A percentile compares a stretch with the other conserved stretches of the same genome.
These are phyloP conservation scores for Punctoribates punctum DNA, from an alignment of 2,888 invertebrate genomes.

Conservation along the genomic window DNA sequence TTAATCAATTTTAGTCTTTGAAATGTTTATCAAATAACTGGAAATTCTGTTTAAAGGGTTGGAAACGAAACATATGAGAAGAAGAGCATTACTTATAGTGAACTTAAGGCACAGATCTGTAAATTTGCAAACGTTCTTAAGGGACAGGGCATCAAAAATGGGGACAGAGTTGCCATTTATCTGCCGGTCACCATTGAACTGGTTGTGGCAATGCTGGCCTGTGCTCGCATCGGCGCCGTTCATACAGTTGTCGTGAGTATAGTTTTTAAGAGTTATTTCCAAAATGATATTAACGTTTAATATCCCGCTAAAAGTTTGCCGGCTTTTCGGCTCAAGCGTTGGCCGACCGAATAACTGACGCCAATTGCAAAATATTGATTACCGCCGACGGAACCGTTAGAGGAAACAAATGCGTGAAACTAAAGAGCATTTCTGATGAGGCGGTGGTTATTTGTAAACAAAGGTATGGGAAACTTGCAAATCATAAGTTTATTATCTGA, in stretches of 20 bases:
- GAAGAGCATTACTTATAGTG: conserved; percentile 79
- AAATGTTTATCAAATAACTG: background rate
- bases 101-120: conserved; percentile 80
- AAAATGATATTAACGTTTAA: background rate
- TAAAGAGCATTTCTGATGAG: conserved; percentile 85
- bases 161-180: conserved; percentile 91
- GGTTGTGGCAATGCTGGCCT: conserved; percentile 88
- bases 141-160: conserved; percentile 65
- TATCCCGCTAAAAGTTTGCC: conserved; percentile 73
- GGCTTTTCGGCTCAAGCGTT: conserved; percentile 93
- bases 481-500: background rate
- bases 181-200: conserved; percentile 98
- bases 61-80: conserved; percentile 94
- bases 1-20: conserved; percentile 50
- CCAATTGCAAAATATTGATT: conserved; percentile 72
- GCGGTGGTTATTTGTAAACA: conserved; percentile 53
- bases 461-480: conserved; percentile 41
- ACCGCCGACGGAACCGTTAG: conserved; percentile 82
- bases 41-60: conserved; percentile 68
- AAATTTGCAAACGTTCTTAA: conserved; percentile 86
- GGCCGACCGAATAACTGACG: conserved; percentile 85
- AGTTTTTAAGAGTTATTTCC: conserved; percentile 53
- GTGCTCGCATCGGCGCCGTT: conserved; percentile 90
- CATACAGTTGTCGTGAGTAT: conserved; percentile 88
- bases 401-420: conserved; percentile 79